Base-by-base conservation (phyloP, 2,797 vertebrate species). In the Myotis daubentonii region DNA sequence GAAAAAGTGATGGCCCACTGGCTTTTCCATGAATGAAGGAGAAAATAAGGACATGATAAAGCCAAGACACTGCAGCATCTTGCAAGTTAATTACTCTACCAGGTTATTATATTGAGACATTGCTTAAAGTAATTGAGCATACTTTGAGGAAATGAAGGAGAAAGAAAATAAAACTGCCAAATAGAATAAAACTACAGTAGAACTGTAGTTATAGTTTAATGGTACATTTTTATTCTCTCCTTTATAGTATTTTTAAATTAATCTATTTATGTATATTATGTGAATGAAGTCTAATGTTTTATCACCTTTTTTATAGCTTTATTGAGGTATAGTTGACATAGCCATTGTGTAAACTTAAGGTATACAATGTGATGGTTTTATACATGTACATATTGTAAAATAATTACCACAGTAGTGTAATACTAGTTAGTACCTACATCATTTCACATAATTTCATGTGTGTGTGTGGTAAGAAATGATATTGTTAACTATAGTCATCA, bases 171-270 rank as follows among this genome's bases (percentile, higher is more conserved):
- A 55, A 81, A 78, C 25, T 22, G 25, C 11, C 15, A 80, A 83
- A 72, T 0, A 72, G n/a, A 71, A 60, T 47, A 78, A 75, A 87
- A 70, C 36, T 86, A 49, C 1, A 70, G 25, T 6, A 87, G 49
- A 81, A 75, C 8, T n/a, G 28, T 3, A 76, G 15, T 57, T 49
- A 57, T 49, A 55, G 49, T 70, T 53, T 74, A 90, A 74, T 65
- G 78, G 25, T 49, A 68, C 1, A 49, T 75, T 84, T 60, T 74
- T 84, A 89, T 49, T 51, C 23, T 84, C 8, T 62, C 66, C 6
- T 81, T 94, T 84, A 12, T 8, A 70, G 9, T 11, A 89, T 51
- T 85, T 87, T 95, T 44, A 53, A 93, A 49, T 36, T 75, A 23
- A 55, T 4, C 6, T 92, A 23, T 49, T 68, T 89, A 84, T 36